Conservation (phyloP, 2,888 invertebrate genomes). For the Leptinotarsa tumamoca region DNA sequence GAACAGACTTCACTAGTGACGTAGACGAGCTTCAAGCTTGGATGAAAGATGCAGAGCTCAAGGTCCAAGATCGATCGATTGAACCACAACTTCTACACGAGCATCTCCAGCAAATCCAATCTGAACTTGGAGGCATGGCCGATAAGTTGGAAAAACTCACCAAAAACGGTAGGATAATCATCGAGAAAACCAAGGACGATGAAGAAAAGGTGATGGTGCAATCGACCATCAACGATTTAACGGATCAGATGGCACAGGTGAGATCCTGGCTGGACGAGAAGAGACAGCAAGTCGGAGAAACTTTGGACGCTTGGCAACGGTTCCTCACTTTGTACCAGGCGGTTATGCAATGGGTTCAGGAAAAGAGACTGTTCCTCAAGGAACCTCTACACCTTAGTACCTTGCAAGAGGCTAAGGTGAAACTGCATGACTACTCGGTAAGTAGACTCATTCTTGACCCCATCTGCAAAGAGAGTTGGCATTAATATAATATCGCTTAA, state of each 20-base stretch:
- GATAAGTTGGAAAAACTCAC: conserved; percentile 84
- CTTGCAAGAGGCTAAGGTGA: conserved; percentile 85
- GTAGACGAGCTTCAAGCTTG: conserved; percentile 86
- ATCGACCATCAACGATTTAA: conserved; percentile 80
- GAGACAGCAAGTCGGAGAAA: conserved; percentile 86
- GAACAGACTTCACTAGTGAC: conserved; percentile 83
- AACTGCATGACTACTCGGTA: conserved; percentile 89
- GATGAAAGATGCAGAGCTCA: conserved; percentile 86
- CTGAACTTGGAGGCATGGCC: conserved; percentile 77
- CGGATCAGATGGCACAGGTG: conserved; percentile 83
- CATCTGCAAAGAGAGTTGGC: not conserved
- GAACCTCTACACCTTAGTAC: conserved; percentile 83
- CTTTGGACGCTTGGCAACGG: conserved; percentile 88
- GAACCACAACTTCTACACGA: conserved; percentile 84
- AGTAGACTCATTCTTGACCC: conserved; percentile 49
- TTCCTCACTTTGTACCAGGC: conserved; percentile 86
- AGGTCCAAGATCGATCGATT: conserved; percentile 79
- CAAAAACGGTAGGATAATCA: conserved; percentile 82
- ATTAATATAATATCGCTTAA: too few relatives aligned
- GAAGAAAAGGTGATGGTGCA: conserved; percentile 81
- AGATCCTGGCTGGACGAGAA: conserved; percentile 85
- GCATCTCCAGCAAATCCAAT: conserved; percentile 80
- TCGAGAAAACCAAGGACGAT: conserved; percentile 83
- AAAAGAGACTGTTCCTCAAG: conserved; percentile 83
- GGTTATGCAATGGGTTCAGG: conserved; percentile 86